Percentiles rank a stretch among this genome's conserved stretches.
Evolutionary conservation across 2,113 vertebrate genomes (phyloP).

Genomic region (Erythrolamprus reginae): DNA sequence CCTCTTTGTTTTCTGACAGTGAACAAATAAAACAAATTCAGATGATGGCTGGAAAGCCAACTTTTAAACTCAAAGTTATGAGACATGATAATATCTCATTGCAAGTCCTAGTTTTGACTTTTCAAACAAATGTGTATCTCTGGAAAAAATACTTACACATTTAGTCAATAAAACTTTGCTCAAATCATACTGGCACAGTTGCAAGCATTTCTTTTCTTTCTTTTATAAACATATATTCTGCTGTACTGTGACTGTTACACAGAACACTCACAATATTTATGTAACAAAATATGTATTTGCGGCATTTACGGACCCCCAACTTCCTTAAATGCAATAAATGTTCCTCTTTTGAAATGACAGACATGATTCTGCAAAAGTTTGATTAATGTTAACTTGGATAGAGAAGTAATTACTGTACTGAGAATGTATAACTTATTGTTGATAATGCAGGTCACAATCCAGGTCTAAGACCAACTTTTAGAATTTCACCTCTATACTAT

Average conservation of each 20-base stretch:
- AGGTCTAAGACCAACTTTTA: not conserved
- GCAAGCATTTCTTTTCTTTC: slow-evolving; percentile 20
- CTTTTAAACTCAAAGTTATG: not conserved
- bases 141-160: slow-evolving; percentile 48
- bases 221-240: not conserved
- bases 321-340: slow-evolving; percentile 30
- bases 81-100: not conserved
- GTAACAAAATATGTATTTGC: slow-evolving; percentile 23
- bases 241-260: not conserved
- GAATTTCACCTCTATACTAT: not conserved
- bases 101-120: not conserved
- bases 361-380: slow-evolving; percentile 37
- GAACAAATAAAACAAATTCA: not conserved
- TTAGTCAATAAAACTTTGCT: slow-evolving; percentile 40
- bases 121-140: slow-evolving; percentile 2
- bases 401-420: not conserved
- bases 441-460: not conserved
- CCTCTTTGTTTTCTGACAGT: not conserved
- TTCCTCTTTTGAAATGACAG: slow-evolving; percentile 38
- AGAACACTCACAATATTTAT: not conserved
- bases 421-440: not conserved
- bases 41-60: not conserved
- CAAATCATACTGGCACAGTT: slow-evolving; percentile 30
- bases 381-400: not conserved
- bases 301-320: slow-evolving; percentile 36